A percentile compares a stretch with the other conserved stretches of the same genome.
Conservation (phyloP, 2,797 vertebrate species). For the Channallabes apus region DNA sequence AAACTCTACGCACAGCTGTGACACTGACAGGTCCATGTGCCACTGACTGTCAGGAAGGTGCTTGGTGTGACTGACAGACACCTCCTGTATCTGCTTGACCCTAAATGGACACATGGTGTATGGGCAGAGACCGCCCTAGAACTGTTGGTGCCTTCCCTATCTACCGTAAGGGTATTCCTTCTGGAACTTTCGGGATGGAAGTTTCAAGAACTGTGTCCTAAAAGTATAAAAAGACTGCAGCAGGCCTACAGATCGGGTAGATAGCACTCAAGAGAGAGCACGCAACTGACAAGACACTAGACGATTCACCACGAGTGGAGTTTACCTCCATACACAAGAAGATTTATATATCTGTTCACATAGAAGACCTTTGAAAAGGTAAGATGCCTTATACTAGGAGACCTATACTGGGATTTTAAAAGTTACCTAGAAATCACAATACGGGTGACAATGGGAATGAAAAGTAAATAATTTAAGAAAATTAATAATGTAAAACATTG, state of each 20-base stretch:
- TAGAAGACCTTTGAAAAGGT: conserved; percentile 52
- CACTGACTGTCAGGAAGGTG: conserved; percentile 65
- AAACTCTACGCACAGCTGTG: conserved; percentile 65
- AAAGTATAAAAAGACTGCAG: conserved; percentile 73
- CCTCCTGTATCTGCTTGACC: conserved; percentile 74
- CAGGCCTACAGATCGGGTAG: conserved; percentile 50
- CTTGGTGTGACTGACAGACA: conserved; percentile 74
- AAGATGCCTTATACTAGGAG: conserved; percentile 15
- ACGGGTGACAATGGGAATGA: too few relatives aligned
- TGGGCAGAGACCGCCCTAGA: conserved; percentile 57
- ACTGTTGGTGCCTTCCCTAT: conserved; percentile 41
- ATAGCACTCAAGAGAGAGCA: conserved; percentile 52
- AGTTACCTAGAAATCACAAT: background rate
- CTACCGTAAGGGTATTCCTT: conserved; percentile 64
- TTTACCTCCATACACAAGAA: conserved; percentile 30
- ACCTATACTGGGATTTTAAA: background rate
- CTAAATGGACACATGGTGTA: conserved; percentile 76
- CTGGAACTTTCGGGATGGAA: conserved; percentile 76
- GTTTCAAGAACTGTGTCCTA: conserved; percentile 71
- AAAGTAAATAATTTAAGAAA: background rate
- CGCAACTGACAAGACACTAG: conserved; percentile 38
- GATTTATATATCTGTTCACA: conserved; percentile 45
- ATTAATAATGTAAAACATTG: background rate
- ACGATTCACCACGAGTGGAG: conserved; percentile 21
- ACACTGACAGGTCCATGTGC: conserved; percentile 46